Conservation (phyloP, 1,140 invertebrate species). For the Adelges cooleyi region DNA sequence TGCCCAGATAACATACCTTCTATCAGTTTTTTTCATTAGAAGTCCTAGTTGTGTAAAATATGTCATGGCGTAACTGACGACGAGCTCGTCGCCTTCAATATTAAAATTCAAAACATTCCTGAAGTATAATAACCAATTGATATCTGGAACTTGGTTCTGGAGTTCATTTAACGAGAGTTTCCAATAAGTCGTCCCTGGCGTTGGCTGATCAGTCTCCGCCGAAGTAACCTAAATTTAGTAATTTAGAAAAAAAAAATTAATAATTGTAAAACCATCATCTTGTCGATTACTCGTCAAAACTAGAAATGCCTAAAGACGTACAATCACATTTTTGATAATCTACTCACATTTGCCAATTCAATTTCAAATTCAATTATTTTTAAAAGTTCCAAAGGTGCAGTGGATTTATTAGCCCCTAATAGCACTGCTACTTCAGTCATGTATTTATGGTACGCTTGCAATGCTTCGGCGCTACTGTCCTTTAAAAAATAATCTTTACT, state of each 20-base stretch:
- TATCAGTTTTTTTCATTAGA: conserved; percentile 54
- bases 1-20: conserved; percentile 42
- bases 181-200: conserved; percentile 63
- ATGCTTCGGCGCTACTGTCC: conserved; percentile 47
- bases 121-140: conserved; percentile 68
- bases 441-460: conserved; percentile 62
- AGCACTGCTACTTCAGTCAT: conserved; percentile 65
- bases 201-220: conserved; percentile 68
- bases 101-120: conserved; percentile 51
- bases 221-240: conserved; percentile 62
- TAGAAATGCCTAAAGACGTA: too few species aligned
- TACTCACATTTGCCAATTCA: conserved; percentile 59
- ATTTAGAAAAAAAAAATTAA: too few species aligned
- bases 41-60: conserved; percentile 68
- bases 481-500: conserved; percentile 72
- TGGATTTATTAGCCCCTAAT: conserved; percentile 53
- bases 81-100: conserved; percentile 54
- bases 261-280: too few species aligned
- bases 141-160: conserved; percentile 53
- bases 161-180: conserved; percentile 56
- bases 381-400: conserved; percentile 51
- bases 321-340: too few species aligned
- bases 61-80: conserved; percentile 67
- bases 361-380: conserved; percentile 64
- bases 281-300: too few species aligned